Evolutionary conservation across 1,140 invertebrate genomes (phyloP).

Genomic region (Diachasma alloeum): DNA sequence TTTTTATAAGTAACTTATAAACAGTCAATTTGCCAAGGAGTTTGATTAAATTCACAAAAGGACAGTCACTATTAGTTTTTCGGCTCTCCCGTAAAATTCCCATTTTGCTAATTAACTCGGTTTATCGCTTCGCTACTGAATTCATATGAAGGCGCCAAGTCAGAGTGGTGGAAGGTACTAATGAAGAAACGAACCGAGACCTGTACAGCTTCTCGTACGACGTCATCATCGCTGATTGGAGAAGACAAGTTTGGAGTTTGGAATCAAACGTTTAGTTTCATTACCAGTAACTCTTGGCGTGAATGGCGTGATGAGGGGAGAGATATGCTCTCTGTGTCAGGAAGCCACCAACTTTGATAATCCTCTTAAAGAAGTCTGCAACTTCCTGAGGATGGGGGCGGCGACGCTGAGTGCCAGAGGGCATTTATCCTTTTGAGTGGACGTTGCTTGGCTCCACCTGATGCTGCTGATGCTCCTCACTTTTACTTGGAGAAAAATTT

Average conservation of each 20-base stretch:
- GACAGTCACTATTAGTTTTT: too few relatives aligned
- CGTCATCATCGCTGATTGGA: background rate
- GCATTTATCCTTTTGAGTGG: background rate
- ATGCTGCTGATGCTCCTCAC: background rate
- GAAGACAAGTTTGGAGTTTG: background rate
- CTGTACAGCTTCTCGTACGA: too few relatives aligned
- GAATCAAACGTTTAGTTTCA: background rate
- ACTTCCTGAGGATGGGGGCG: background rate
- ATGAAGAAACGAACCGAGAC: too few relatives aligned
- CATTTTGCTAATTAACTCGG: too few relatives aligned
- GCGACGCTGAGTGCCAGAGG: background rate
- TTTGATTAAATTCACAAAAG: too few relatives aligned
- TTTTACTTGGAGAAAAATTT: background rate
- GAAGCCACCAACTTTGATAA: background rate
- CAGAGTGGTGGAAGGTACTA: too few relatives aligned
- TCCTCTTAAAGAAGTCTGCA: background rate
- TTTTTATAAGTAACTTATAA: too few relatives aligned
- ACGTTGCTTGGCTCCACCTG: background rate
- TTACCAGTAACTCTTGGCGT: background rate
- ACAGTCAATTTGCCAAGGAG: too few relatives aligned
- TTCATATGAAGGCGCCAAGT: too few relatives aligned
- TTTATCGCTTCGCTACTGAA: too few relatives aligned
- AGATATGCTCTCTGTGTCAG: background rate
- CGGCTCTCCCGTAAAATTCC: too few relatives aligned
- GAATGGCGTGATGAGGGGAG: background rate